Conservation (phyloP, 2,797 vertebrate species). For the Rachycentron canadum region DNA sequence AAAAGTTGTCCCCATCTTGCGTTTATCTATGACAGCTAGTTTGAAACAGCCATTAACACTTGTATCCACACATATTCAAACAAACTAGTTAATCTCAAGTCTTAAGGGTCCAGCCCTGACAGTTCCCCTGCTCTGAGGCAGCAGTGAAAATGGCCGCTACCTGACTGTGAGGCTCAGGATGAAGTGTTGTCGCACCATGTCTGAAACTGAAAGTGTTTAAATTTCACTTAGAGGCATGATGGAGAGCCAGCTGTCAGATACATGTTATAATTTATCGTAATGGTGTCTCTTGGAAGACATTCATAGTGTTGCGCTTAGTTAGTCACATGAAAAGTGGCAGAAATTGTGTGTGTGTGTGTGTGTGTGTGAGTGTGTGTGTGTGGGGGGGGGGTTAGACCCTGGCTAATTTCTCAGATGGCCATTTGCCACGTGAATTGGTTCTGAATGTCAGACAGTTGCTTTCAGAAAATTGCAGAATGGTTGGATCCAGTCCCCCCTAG, state of each 20-base stretch:
- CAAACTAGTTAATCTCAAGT: neutral
- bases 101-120: too few species aligned
- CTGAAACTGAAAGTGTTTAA: too few species aligned
- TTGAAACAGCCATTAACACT: neutral
- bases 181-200: too few species aligned
- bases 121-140: too few species aligned
- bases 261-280: neutral
- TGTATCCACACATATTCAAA: neutral
- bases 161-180: too few species aligned
- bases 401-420: slow-evolving; percentile 6
- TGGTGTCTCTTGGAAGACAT: neutral
- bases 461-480: neutral
- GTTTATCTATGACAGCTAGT: neutral
- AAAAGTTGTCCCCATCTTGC: neutral
- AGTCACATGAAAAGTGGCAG: neutral
- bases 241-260: neutral
- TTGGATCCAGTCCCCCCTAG: too few species aligned
- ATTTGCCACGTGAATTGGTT: neutral
- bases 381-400: neutral
- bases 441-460: neutral
- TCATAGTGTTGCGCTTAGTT: neutral
- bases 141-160: too few species aligned
- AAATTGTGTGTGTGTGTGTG: too few species aligned
- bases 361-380: too few species aligned
- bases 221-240: neutral